Evolutionary conservation across 2,797 vertebrate species (phyloP), one percentile per base, ranked within the genome.

Genomic region (Gobionotothen gibberifrons): DNA sequence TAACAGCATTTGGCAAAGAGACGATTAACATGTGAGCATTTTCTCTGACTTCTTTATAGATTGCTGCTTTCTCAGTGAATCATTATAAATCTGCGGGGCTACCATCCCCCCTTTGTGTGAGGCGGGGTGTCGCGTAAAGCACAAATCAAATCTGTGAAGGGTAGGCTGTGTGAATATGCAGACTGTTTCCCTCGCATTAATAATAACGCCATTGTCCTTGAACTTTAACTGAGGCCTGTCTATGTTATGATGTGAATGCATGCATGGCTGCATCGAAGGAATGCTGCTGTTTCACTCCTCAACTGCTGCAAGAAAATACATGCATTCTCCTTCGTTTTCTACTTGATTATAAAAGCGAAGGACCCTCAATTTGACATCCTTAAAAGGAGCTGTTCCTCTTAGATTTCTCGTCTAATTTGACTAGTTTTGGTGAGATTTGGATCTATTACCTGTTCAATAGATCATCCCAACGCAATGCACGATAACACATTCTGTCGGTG

Each of bases 181-280:
- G 29, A 79, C 68, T 32, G 56, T 80, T 80, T 67, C 53, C 53
- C 39, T 66, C 76, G 11, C 74, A 48, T 84, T 89, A 81, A 85
- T 79, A 77, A 36, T 9, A 36, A 81, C 82, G 60, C 73, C 76
- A 44, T 84, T 88, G 82, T 89, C 85, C 79, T 89, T 89, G 69
- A 78, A 84, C 32, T 36, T 26, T 36, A 36, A 9, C 55, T 68
- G 46, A 77, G 65, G 67, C 19, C 60, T 69, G 71, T 64, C 55
- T 58, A 26, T 77, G 76, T 83, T 51, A 47, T 60, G 52, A 46
- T 71, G 43, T 74, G 73, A 73, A 74, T 61, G 82, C 83, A 84
- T 78, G 76, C 83, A 84, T 78, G 76, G 61, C 0, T 21, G 69
- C 81, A 62, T 87, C 42, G 64, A 4, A 62, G 67, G 83, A 87